phyloP scores from a whole-genome alignment of 1,140 invertebrate genomes.

The Cecropterus lyciades region DNA sequence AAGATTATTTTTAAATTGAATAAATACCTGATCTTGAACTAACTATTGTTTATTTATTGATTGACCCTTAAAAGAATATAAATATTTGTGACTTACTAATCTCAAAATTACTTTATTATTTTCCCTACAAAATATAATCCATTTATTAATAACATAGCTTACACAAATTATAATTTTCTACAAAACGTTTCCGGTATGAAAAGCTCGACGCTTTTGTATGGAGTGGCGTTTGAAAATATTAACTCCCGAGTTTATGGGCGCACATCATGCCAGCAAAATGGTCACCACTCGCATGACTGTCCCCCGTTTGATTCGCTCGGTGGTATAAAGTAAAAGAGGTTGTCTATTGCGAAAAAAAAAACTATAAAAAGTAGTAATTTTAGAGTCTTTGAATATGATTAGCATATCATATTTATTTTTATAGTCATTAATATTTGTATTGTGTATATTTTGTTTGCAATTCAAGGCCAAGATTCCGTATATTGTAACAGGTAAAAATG shows the following conservation, averaged over 20 bases:
- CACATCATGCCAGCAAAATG: conserved; percentile 48
- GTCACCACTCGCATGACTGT: conserved; percentile 56
- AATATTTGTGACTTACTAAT: not conserved
- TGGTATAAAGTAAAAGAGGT: conserved; percentile 16
- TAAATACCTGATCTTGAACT: too few relatives aligned
- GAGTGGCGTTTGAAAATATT: conserved; percentile 21
- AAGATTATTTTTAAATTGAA: too few relatives aligned
- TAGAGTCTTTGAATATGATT: too few relatives aligned
- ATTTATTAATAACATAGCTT: conserved; percentile 12
- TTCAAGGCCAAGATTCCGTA: too few relatives aligned
- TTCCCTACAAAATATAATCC: not conserved
- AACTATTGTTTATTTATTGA: too few relatives aligned
- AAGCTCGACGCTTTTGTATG: not conserved
- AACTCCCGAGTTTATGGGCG: conserved; percentile 47
- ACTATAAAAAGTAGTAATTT: too few relatives aligned
- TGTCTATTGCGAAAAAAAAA: too few relatives aligned
- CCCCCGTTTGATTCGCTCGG: conserved; percentile 47
- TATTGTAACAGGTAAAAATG: too few relatives aligned
- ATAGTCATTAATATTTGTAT: too few relatives aligned
- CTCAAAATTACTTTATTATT: not conserved
- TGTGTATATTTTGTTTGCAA: too few relatives aligned
- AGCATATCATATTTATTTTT: too few relatives aligned
- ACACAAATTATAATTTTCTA: conserved; percentile 22
- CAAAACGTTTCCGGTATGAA: conserved; percentile 24
- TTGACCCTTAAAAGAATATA: too few relatives aligned